Evolutionary conservation across 2,113 vertebrate species (phyloP).

Genomic region (Entelurus aequoreus): DNA sequence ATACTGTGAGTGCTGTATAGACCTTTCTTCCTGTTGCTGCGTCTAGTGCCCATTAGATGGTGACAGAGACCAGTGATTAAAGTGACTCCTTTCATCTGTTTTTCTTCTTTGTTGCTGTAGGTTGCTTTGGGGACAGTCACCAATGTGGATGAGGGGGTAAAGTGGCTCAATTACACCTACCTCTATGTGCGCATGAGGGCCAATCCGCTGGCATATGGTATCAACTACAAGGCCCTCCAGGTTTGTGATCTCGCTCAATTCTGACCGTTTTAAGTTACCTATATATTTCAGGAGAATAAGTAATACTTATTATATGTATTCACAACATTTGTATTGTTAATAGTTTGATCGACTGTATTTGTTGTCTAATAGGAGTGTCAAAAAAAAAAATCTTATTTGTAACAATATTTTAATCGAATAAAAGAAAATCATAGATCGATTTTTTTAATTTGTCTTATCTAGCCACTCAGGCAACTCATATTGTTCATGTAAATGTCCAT

Average conservation of each 20-base stretch:
- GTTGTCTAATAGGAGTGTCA: too few relatives aligned
- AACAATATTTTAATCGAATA: too few relatives aligned
- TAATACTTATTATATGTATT: background rate
- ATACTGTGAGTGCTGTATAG: too few relatives aligned
- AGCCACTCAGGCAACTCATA: too few relatives aligned
- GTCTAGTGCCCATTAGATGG: slow-evolving; percentile 48
- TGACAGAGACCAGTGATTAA: slow-evolving; percentile 18
- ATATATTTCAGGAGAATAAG: background rate
- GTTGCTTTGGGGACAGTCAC: slow-evolving; percentile 93
- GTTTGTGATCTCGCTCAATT: slow-evolving; percentile 53
- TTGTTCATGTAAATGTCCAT: too few relatives aligned
- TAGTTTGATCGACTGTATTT: too few relatives aligned
- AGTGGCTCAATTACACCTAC: slow-evolving; percentile 98
- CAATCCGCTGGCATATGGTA: slow-evolving; percentile 94
- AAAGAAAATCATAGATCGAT: too few relatives aligned
- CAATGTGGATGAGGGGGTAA: slow-evolving; percentile 96
- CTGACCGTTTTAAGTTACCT: background rate
- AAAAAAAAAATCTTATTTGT: too few relatives aligned
- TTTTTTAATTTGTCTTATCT: too few relatives aligned
- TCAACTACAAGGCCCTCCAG: slow-evolving; percentile 94
- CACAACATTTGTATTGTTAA: too few relatives aligned
- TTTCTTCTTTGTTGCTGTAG: slow-evolving; percentile 52
- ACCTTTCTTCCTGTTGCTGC: slow-evolving; percentile 1
- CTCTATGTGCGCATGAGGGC: slow-evolving; percentile 97
- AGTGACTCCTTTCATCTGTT: background rate